Evolutionary conservation across 2,797 vertebrate species (phyloP).

Genomic region (Tinamus major): DNA sequence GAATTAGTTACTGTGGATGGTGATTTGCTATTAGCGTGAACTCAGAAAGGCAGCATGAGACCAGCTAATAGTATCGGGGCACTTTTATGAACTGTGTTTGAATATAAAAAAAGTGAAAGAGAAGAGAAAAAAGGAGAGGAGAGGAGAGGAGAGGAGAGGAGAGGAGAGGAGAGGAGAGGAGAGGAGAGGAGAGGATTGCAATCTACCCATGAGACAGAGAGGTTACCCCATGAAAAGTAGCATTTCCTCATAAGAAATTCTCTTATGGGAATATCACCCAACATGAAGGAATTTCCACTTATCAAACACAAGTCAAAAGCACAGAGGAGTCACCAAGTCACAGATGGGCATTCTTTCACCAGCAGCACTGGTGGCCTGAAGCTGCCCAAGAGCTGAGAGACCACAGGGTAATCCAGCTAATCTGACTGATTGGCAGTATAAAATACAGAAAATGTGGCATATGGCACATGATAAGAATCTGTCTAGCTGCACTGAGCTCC

Average conservation of each 20-base stretch:
- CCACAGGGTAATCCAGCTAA: neutral
- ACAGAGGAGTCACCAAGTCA: neutral
- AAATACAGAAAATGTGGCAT: neutral
- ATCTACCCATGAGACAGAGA: neutral
- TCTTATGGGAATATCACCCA: neutral
- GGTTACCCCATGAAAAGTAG: neutral
- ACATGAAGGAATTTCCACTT: neutral
- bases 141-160: no score
- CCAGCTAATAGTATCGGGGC: neutral
- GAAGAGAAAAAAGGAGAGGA: no score
- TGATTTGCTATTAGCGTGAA: neutral
- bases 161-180: neutral
- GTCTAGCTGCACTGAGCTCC: neutral
- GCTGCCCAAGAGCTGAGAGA: neutral
- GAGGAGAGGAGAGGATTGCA: neutral
- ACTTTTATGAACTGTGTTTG: neutral
- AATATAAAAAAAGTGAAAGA: neutral
- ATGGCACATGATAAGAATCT: neutral
- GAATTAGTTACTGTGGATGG: neutral
- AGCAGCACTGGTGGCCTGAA: neutral
- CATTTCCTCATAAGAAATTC: neutral
- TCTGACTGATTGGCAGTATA: no score
- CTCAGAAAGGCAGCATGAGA: fast-evolving
- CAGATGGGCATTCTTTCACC: neutral
- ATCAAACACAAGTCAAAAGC: neutral